These are phyloP conservation scores for Muschampia plurimacula DNA, from an alignment of 2,888 invertebrate genomes.

Conservation along the genomic window DNA sequence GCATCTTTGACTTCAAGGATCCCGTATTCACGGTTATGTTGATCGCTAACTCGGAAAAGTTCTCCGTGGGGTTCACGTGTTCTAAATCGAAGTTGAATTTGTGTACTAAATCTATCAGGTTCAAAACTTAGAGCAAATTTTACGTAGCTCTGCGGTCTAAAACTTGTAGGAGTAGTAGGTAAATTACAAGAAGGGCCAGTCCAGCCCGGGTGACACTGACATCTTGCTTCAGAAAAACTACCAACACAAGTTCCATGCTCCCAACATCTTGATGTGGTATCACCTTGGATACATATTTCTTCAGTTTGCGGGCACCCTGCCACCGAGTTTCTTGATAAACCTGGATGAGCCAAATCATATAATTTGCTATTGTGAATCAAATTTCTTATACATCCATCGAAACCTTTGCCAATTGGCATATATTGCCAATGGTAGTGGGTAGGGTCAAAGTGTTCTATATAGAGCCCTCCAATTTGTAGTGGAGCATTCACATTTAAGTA, in stretches of 20 bases:
- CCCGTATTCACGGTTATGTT: slow-evolving; percentile 97
- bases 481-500: slow-evolving; percentile 98
- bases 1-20: slow-evolving; percentile 96
- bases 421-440: slow-evolving; percentile 96
- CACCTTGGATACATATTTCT: slow-evolving; percentile 95
- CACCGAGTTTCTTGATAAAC: slow-evolving; percentile 93
- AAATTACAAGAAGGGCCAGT: slow-evolving; percentile 95
- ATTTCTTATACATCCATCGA: slow-evolving; percentile 98
- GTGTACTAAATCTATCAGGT: slow-evolving; percentile 96
- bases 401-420: slow-evolving; percentile 95
- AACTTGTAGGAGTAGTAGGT: slow-evolving; percentile 95
- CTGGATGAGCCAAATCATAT: slow-evolving; percentile 98
- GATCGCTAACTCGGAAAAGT: slow-evolving; percentile 96
- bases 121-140: slow-evolving; percentile 98
- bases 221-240: slow-evolving; percentile 94
- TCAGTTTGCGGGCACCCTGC: slow-evolving; percentile 98
- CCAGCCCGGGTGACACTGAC: slow-evolving; percentile 98
- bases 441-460: slow-evolving; percentile 95
- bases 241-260: slow-evolving; percentile 98
- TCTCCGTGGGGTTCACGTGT: slow-evolving; percentile 97
- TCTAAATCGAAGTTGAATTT: slow-evolving; percentile 96
- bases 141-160: slow-evolving; percentile 97
- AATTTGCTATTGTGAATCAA: slow-evolving; percentile 97
- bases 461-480: slow-evolving; percentile 97
- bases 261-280: slow-evolving; percentile 94